These are phyloP conservation scores for Polydesmus complanatus DNA, from an alignment of 2,888 invertebrate species.

Conservation along the genomic window DNA sequence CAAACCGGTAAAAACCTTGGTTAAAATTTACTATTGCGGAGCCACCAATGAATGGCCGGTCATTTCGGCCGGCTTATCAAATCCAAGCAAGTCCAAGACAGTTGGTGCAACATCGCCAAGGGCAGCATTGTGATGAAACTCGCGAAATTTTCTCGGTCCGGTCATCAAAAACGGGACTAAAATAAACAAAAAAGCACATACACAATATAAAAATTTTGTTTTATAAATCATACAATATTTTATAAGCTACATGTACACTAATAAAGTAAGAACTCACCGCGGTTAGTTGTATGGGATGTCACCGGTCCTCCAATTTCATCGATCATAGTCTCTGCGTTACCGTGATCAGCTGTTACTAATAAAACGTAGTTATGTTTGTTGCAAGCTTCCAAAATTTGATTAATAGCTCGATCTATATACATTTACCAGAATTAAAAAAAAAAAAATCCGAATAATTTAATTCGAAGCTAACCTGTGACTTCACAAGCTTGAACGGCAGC, in stretches of 20 bases:
- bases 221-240: no score
- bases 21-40: constrained; percentile 13
- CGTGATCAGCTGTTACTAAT: constrained; percentile 32
- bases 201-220: no score
- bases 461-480: constrained; percentile 23
- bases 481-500: constrained; percentile 28
- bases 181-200: no score
- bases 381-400: constrained; percentile 29
- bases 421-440: constrained; percentile 17
- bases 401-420: constrained; percentile 29
- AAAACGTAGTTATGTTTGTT: constrained; percentile 26
- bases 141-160: constrained; percentile 23
- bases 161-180: constrained; percentile 23
- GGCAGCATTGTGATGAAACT: constrained; percentile 27
- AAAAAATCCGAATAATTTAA: background rate
- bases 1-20: no score
- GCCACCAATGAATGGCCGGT: constrained; percentile 25
- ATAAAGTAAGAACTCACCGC: constrained; percentile 19
- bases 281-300: constrained; percentile 35
- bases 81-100: constrained; percentile 30
- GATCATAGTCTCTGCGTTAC: constrained; percentile 36
- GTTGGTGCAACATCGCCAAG: constrained; percentile 36
- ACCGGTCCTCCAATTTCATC: constrained; percentile 32
- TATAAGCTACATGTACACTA: no score
- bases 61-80: constrained; percentile 30